A percentile compares a stretch with the other conserved stretches of the same genome.
phyloP scores from a whole-genome alignment of 92 coral and sea anemone species.

The Epizoanthus stellaris region DNA sequence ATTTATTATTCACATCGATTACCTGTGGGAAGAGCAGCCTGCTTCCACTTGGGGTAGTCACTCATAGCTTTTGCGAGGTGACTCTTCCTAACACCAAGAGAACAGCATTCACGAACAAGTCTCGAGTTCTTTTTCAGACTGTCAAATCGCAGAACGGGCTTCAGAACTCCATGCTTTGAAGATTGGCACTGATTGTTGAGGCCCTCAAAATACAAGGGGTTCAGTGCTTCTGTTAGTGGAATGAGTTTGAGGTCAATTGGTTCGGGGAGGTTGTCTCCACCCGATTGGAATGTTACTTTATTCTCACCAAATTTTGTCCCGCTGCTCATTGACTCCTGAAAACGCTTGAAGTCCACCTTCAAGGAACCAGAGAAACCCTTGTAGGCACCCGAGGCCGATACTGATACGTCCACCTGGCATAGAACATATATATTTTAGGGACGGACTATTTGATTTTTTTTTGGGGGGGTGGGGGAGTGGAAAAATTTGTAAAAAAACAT shows the following conservation, averaged over 20 bases:
- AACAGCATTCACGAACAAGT: neutral
- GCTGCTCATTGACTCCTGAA: slow-evolving; percentile 23
- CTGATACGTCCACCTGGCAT: slow-evolving; percentile 15
- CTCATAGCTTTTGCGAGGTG: neutral
- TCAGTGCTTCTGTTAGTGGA: slow-evolving; percentile 27
- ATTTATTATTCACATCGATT: neutral
- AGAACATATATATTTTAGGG: neutral
- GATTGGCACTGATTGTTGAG: neutral
- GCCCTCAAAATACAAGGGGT: neutral
- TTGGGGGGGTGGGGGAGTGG: no score
- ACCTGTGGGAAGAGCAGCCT: slow-evolving; percentile 8
- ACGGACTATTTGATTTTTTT: no score
- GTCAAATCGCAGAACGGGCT: neutral
- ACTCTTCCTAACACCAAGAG: neutral
- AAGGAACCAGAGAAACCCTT: slow-evolving; percentile 32
- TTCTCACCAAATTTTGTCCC: slow-evolving; percentile 25
- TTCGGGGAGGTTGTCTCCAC: slow-evolving; percentile 33
- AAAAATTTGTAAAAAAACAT: no score
- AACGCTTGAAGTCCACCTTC: slow-evolving; percentile 33
- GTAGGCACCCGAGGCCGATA: slow-evolving; percentile 28
- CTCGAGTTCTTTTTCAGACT: neutral
- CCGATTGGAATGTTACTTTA: slow-evolving; percentile 17
- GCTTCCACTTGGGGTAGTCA: slow-evolving; percentile 10
- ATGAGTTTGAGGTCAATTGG: slow-evolving; percentile 39
- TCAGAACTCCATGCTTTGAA: neutral